Conservation (phyloP, 2,888 invertebrate genomes). For the Vannuccia rotundouncinata region DNA sequence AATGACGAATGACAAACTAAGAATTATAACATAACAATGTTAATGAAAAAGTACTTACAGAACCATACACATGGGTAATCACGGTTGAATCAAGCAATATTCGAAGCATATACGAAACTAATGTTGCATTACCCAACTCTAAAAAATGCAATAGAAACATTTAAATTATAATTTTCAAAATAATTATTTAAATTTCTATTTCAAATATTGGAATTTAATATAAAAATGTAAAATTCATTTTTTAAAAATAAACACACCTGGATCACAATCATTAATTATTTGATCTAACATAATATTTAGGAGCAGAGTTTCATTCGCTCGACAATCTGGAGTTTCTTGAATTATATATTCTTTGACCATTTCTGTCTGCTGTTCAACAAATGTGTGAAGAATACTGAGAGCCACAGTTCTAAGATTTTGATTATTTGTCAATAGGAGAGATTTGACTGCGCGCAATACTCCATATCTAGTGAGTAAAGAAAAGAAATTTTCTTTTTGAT, state of each 20-base stretch:
- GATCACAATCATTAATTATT: background rate
- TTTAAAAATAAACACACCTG: background rate
- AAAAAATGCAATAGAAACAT: no score
- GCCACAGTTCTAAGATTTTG: background rate
- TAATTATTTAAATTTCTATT: background rate
- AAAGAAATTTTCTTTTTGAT: slow-evolving; percentile 92
- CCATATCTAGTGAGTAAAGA: slow-evolving; percentile 62
- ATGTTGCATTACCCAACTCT: background rate
- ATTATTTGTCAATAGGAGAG: background rate
- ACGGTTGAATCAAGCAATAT: background rate
- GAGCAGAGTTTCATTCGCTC: background rate
- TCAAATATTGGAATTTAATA: background rate
- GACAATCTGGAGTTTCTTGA: background rate
- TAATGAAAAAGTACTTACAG: no score
- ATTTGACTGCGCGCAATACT: slow-evolving; percentile 49
- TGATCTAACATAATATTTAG: background rate
- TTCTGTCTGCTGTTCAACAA: background rate
- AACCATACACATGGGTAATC: background rate
- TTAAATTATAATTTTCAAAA: background rate
- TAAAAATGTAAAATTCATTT: no score
- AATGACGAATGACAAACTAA: no score
- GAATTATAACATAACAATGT: no score
- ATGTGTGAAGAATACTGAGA: background rate
- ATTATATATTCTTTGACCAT: background rate
- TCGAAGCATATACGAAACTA: background rate